Evolutionary conservation across 2,888 invertebrate genomes (phyloP).

Genomic region (Megaustenia siamemsis): DNA sequence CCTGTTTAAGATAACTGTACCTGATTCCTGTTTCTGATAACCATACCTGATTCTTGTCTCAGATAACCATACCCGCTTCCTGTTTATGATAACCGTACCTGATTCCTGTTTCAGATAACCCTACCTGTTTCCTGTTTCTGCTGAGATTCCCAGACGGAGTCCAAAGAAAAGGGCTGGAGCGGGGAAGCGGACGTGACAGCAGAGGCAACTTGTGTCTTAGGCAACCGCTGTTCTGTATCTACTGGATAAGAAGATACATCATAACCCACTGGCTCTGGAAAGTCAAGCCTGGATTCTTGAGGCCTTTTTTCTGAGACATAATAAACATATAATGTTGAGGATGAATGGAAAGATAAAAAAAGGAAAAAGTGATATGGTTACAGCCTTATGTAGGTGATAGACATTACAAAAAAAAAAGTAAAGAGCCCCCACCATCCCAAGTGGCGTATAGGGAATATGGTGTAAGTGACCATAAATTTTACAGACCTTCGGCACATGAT

Average conservation of each 20-base stretch:
- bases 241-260: not conserved
- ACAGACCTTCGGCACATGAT: too few relatives aligned
- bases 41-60: too few relatives aligned
- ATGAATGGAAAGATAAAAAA: too few relatives aligned
- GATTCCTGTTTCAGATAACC: not conserved
- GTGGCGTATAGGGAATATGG: too few relatives aligned
- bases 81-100: not conserved
- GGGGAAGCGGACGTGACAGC: not conserved
- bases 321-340: not conserved
- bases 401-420: too few relatives aligned
- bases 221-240: not conserved
- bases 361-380: too few relatives aligned
- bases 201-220: not conserved
- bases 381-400: too few relatives aligned
- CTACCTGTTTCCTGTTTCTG: slow-evolving; percentile 27
- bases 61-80: not conserved
- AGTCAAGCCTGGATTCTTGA: not conserved
- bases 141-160: slow-evolving; percentile 65
- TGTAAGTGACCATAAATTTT: too few relatives aligned
- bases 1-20: not conserved
- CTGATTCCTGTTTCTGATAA: too few relatives aligned
- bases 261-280: not conserved
- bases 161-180: slow-evolving; percentile 64
- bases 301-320: not conserved
- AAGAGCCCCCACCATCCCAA: too few relatives aligned